These are phyloP conservation scores for Drosophila insularis DNA, from an alignment of 1,140 invertebrate genomes.

Conservation along the genomic window DNA sequence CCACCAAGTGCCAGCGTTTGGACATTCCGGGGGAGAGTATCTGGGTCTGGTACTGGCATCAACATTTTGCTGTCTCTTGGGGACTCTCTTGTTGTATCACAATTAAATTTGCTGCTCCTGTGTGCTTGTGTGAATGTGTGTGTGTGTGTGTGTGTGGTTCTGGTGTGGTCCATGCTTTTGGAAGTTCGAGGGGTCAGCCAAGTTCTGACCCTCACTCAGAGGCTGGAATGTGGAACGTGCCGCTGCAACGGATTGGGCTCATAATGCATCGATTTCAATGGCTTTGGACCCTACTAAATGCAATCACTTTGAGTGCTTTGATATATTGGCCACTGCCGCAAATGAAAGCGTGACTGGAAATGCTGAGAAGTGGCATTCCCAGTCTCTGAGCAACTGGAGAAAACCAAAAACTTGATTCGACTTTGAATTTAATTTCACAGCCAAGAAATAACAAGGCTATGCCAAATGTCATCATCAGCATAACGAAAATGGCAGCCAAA, in stretches of 20 bases:
- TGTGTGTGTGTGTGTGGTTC: background rate
- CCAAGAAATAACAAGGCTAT: conserved; percentile 68
- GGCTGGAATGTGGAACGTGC: conserved; percentile 55
- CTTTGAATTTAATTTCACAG: conserved; percentile 59
- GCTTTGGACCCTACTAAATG: conserved; percentile 51
- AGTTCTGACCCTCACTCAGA: background rate
- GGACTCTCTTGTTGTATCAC: conserved; percentile 37
- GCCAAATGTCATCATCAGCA: conserved; percentile 60
- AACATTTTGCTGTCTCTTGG: background rate
- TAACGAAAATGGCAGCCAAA: conserved; percentile 32
- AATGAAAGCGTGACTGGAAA: conserved; percentile 46
- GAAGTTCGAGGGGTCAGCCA: background rate
- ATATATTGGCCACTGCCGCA: conserved; percentile 60
- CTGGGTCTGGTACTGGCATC: background rate
- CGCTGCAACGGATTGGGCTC: conserved; percentile 54
- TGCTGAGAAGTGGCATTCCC: conserved; percentile 38
- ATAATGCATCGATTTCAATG: conserved; percentile 46
- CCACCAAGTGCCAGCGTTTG: conserved; percentile 8
- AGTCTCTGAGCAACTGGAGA: background rate
- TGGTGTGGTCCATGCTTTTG: background rate
- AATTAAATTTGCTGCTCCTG: conserved; percentile 47
- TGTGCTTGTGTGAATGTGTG: background rate
- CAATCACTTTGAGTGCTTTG: conserved; percentile 73
- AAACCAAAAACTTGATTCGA: conserved; percentile 13
- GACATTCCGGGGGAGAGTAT: conserved; percentile 7